Percentiles rank a stretch among this genome's conserved stretches.
Evolutionary conservation across 2,797 vertebrate genomes (phyloP).

Genomic region (Microctenopoma stevenorrisi): DNA sequence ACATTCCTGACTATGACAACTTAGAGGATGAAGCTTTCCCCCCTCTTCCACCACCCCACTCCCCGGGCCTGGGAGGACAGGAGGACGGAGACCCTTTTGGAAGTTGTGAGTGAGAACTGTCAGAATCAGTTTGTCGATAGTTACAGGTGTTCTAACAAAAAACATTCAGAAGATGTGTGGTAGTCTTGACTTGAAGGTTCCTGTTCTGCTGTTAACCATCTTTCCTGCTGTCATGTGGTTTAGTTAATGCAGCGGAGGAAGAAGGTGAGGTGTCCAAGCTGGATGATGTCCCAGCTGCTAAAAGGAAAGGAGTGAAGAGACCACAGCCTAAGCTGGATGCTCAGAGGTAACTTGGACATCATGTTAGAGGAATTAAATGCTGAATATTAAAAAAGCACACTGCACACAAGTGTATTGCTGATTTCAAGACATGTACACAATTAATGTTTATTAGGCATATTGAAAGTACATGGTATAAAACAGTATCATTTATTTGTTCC

Average conservation of each 20-base stretch:
- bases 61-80: constrained; percentile 79
- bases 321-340: constrained; percentile 93
- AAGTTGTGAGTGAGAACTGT: constrained; percentile 51
- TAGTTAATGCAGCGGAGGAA: constrained; percentile 61
- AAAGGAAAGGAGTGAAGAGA: constrained; percentile 85
- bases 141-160: neutral
- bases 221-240: constrained; percentile 6
- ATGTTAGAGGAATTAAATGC: neutral
- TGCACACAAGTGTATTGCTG: neutral
- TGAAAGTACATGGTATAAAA: neutral
- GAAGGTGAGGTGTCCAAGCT: constrained; percentile 78
- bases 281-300: constrained; percentile 83
- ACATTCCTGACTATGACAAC: constrained; percentile 82
- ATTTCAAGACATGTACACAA: too few relatives aligned
- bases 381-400: neutral
- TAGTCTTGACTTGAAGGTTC: neutral
- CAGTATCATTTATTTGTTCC: neutral
- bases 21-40: constrained; percentile 88
- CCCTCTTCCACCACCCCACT: constrained; percentile 89
- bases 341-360: constrained; percentile 82
- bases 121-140: too few relatives aligned
- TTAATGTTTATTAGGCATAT: too few relatives aligned
- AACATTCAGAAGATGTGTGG: neutral
- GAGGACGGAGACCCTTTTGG: constrained; percentile 72
- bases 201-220: neutral